Evolutionary conservation across 2,113 vertebrate species (phyloP).

Genomic region (Tychaedon coryphoeus): DNA sequence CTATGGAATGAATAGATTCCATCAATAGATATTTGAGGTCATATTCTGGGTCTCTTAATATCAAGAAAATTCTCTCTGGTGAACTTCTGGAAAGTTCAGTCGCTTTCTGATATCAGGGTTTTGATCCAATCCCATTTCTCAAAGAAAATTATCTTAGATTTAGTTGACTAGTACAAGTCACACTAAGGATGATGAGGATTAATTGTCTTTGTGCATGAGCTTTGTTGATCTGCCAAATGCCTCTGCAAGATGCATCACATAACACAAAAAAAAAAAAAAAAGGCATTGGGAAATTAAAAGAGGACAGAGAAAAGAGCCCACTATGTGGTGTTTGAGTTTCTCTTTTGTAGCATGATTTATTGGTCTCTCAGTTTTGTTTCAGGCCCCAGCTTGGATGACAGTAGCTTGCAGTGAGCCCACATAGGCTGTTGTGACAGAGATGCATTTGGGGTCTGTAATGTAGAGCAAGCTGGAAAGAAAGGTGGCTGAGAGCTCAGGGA

Average conservation of each 20-base stretch:
- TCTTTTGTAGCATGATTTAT: constrained; percentile 45
- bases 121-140: background rate
- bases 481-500: background rate
- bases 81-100: background rate
- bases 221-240: background rate
- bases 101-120: background rate
- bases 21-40: background rate
- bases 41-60: background rate
- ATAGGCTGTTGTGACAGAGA: constrained; percentile 9
- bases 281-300: background rate
- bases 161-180: background rate
- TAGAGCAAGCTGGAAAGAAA: background rate
- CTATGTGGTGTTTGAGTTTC: background rate
- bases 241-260: background rate
- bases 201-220: background rate
- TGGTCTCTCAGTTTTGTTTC: constrained; percentile 17
- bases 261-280: background rate
- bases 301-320: background rate
- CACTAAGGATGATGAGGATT: background rate
- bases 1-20: background rate
- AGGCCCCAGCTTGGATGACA: background rate
- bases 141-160: background rate
- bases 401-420: background rate
- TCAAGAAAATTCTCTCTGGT: background rate
- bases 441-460: constrained; percentile 5